These are phyloP conservation scores for Dinoponera quadriceps DNA, from an alignment of 1,140 invertebrate species.

Conservation along the genomic window DNA sequence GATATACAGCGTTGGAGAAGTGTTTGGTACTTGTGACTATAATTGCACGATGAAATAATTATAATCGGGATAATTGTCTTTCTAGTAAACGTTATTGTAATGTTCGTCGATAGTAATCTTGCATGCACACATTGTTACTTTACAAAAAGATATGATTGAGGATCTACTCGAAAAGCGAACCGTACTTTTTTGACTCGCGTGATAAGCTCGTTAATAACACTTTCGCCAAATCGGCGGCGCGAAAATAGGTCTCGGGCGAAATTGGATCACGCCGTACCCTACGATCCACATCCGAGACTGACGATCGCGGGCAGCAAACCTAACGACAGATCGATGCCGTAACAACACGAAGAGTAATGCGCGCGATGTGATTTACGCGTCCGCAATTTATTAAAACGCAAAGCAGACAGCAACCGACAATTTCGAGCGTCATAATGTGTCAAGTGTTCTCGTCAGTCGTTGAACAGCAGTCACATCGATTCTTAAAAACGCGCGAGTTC, in stretches of 20 bases:
- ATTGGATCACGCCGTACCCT: constrained; percentile 9
- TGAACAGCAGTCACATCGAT: neutral
- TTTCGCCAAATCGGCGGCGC: constrained; percentile 18
- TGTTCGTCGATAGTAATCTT: no score
- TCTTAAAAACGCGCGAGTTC: neutral
- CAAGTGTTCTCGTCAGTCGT: neutral
- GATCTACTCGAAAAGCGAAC: no score
- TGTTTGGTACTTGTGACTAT: no score
- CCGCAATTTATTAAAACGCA: neutral
- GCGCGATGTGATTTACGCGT: neutral
- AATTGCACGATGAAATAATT: no score
- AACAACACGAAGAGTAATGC: constrained; percentile 26
- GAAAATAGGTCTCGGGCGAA: constrained; percentile 42
- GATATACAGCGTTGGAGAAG: no score
- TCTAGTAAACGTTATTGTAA: no score
- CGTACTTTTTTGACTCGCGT: neutral
- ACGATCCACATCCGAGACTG: constrained; percentile 21
- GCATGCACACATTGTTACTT: no score
- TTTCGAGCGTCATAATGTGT: neutral
- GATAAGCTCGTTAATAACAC: neutral
- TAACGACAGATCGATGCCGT: constrained; percentile 32
- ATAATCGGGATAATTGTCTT: no score
- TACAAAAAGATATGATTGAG: no score
- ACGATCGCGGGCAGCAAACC: constrained; percentile 12
- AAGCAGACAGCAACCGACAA: neutral